Conservation (phyloP, 1,140 invertebrate genomes). For the Heliconius nattereri region DNA sequence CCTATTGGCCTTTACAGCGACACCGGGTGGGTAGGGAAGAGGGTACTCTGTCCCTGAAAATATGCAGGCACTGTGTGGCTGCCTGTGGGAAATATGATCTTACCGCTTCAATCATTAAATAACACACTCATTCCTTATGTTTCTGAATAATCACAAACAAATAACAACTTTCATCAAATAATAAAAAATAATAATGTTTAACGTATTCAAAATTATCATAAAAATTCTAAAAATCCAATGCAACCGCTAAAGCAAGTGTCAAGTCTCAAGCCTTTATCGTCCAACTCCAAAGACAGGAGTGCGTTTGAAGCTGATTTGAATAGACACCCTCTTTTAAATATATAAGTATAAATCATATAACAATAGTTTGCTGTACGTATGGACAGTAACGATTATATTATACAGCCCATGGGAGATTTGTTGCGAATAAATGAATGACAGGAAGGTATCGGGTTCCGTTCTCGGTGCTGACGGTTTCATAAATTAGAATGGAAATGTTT, state of each 20-base stretch:
- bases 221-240: constrained; percentile 8
- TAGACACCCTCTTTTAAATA: constrained; percentile 21
- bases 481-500: constrained; percentile 14
- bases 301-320: constrained; percentile 34
- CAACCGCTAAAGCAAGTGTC: not conserved
- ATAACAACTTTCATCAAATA: too few species aligned
- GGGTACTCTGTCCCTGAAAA: too few species aligned
- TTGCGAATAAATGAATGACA: constrained; percentile 56
- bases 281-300: constrained; percentile 7
- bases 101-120: too few species aligned
- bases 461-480: constrained; percentile 16
- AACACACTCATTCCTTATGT: too few species aligned
- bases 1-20: too few species aligned
- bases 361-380: constrained; percentile 15
- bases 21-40: too few species aligned
- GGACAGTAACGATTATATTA: constrained; percentile 24
- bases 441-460: constrained; percentile 46
- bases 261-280: not conserved
- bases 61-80: too few species aligned
- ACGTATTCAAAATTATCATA: not conserved
- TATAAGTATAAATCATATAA: constrained; percentile 28
- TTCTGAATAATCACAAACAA: too few species aligned
- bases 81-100: too few species aligned
- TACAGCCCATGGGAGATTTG: constrained; percentile 46
- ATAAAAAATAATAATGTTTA: not conserved